Base-by-base conservation (phyloP, 2,113 vertebrate genomes). In the Pampusana beccarii region DNA sequence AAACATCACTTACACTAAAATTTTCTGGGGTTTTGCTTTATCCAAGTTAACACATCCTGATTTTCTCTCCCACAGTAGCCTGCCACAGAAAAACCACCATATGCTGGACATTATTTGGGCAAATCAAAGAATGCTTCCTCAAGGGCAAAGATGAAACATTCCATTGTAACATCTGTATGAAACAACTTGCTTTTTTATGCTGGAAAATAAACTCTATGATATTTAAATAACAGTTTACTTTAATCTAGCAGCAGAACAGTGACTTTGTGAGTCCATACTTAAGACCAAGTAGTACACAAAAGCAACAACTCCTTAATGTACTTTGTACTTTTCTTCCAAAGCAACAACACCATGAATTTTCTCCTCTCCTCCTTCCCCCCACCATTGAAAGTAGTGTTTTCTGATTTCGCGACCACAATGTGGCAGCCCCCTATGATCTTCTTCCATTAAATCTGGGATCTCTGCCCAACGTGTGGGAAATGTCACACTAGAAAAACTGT, bases 191-290 rank as follows among this genome's bases (percentile, higher is more conserved):
- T 23, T 51, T 88, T 93, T 60, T 50, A 31, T 44, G 71, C 62
- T 72, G 13, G 25, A 88, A 94, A 94, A 78, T 69, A 81, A 66
- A n/a, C 16, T 6, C 44, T 28, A 42, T 56, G 25, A 46, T 86
- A 38, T 17, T 61, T 53, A 90, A 93, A 88, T 79, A 73, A 57
- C 38, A 73, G 31, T 90, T 85, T 40, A 31, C 16, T 79, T 85
- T 1, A 8, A 0, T 79, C 65, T 87, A 1, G 0, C 38, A 58
- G 51, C 40, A 79, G 11, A 92, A 50, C n/a, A 74, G n/a, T 40
- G 57, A 74, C 24, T 74, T 73, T 65, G 24, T 0, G 2, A 53
- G 66, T 34, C 31, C 29, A 13, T 56, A 17, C 18, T 71, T n/a
- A 77, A 74, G 25, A 67, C 19, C 25, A 79, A 33, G 56, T 23